phyloP scores from a whole-genome alignment of 1,140 invertebrate genomes.

The Bombus huntii region DNA sequence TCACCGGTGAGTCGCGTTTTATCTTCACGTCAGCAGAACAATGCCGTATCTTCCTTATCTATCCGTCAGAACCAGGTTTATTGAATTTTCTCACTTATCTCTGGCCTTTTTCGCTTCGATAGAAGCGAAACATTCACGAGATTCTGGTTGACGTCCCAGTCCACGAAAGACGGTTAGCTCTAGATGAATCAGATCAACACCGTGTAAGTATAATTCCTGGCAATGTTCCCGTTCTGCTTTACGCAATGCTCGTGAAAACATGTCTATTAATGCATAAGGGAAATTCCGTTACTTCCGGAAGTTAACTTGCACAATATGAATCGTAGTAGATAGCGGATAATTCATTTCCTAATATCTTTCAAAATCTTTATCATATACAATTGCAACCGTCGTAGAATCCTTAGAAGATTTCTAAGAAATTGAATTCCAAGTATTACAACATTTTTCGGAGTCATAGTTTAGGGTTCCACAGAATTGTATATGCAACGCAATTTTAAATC shows the following conservation, averaged over 20 bases:
- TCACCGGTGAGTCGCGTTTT: slow-evolving; percentile 48
- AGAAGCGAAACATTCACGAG: neutral
- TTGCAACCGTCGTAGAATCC: neutral
- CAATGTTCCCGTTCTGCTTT: neutral
- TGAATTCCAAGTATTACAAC: neutral
- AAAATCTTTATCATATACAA: too few relatives aligned
- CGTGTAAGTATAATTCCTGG: neutral
- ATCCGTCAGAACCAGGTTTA: slow-evolving; percentile 10
- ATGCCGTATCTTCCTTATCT: slow-evolving; percentile 33
- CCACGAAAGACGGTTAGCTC: neutral
- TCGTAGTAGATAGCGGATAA: neutral
- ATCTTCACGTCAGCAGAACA: slow-evolving; percentile 45
- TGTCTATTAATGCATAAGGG: neutral
- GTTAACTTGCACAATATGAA: neutral
- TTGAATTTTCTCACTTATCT: slow-evolving; percentile 36
- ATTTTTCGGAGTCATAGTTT: too few relatives aligned
- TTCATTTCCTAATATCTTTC: neutral
- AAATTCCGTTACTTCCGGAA: neutral
- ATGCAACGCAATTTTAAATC: too few relatives aligned
- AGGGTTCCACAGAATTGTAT: too few relatives aligned
- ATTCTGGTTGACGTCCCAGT: neutral
- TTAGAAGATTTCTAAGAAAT: neutral
- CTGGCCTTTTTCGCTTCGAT: neutral
- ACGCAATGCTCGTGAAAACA: neutral
- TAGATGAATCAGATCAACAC: neutral